Base-by-base conservation (phyloP, 2,797 vertebrate genomes). In the Sebastolobus alascanus region DNA sequence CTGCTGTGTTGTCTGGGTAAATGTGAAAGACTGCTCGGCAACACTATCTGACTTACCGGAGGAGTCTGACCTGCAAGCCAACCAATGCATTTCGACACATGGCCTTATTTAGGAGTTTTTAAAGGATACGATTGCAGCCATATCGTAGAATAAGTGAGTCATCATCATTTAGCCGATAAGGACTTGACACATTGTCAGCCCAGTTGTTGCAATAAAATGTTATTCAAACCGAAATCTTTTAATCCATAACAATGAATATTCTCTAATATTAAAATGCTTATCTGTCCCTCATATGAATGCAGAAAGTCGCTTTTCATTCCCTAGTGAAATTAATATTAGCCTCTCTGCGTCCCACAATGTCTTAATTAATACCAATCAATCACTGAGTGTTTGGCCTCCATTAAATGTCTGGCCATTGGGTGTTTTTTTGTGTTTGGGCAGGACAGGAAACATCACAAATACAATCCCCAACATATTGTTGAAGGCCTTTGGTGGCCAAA, bases 1-100 rank as follows among this genome's bases (percentile, higher is more conserved):
- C 60, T 9, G 59, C 77, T 68, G 68, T 25, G 68, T 35, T 38
- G 43, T 58, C 58, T 58, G 11, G 38, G 33, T 55, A 27, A 54
- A 66, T 58, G 66, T 69, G 56, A 31, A 67, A 76, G 37, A 63
- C 18, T 40, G 14, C 25, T 31, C 6, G 14, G 50, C 18, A 35
- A 67, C 46, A 50, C 58, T 8, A 1, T 33, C n/a, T 20, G 7
- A 10, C 33, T 29, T 8, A 5, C n/a, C 13, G 3, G 20, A n/a
- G 35, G 13, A 40, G 4, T 37, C 46, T 64, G 67, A 43, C 52
- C 43, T 70, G 77, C 22, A 72, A 50, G 33, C 59, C 4, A 69
- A 18, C 35, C 3, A 35, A 29, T 27, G 18, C 14, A 52, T 20
- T 67, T 38, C 2, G 6, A 20, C 40, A 25, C 1, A 29, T 29